Base-by-base conservation (phyloP, 2,113 vertebrate species). In the Gracilinanus agilis region DNA sequence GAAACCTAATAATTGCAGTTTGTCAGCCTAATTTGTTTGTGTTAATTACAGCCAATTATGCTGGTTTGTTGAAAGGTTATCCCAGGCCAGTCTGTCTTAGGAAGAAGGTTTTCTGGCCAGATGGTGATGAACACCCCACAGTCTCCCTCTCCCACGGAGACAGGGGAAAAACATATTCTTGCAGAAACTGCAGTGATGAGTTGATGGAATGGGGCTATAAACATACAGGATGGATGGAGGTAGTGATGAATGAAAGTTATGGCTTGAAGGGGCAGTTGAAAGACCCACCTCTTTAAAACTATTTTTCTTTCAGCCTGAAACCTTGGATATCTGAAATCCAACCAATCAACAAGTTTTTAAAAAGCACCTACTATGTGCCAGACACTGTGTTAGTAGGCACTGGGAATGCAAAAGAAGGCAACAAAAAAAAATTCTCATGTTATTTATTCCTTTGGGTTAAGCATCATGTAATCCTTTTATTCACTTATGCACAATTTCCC, bases 11-110 rank as follows among this genome's bases (percentile, higher is more conserved):
- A 7, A 49, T 24, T 55, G 40, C 56, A 9, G 54, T 0, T 9
- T 88, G 92, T 94, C 92, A 75, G 44, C 89, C 88, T 94, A 92
- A 95, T 95, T 95, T 97, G 95, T 96, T 90, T 90, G 93, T 88
- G 93, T 95, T 96, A 90, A 97, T 96, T 95, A 95, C 90, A 88
- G 53, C 56, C 95, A 96, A 94, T 96, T 95, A 92, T 96, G 93
- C 83, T 89, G 93, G 53, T 56, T 55, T 55, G 40, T 54, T 90
- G 92, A 55, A 16, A 90, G 56, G 92, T 83, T 89, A 93, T 53
- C 92, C 92, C 40, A 75, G 94, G 90, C 90, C 83, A 53, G 83
- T 90, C 88, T 92, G 0, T 88, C 44, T 91, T 34, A 54, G 54
- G 53, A 90, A 93, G 91, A 89, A 27, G 90, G 95, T 56, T 91